These are phyloP conservation scores for Mohoua ochrocephala DNA, from an alignment of 2,113 vertebrate genomes.

Conservation along the genomic window DNA sequence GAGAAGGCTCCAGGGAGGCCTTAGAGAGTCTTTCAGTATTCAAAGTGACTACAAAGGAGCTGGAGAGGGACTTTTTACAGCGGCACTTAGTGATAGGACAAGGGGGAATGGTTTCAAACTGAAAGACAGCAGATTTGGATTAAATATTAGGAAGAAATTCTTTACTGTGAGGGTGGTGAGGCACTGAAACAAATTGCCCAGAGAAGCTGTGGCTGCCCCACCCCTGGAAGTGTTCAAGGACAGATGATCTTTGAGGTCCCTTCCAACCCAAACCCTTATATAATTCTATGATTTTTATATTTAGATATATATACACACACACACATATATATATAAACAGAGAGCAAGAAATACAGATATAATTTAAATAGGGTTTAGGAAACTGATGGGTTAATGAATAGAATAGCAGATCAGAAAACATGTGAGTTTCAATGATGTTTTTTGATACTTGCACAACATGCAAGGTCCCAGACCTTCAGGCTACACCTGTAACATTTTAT, in stretches of 20 bases:
- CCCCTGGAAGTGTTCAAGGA: background rate
- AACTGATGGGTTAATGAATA: background rate
- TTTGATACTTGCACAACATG: background rate
- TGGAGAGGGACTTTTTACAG: background rate
- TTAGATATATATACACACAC: too few relatives aligned
- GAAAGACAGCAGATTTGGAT: background rate
- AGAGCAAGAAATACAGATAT: background rate
- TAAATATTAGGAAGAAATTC: background rate
- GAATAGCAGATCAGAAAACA: background rate
- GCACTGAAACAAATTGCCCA: background rate
- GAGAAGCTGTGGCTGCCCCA: background rate
- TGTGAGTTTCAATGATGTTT: background rate
- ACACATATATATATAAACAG: accelerated
- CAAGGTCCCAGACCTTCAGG: background rate
- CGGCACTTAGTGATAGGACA: background rate
- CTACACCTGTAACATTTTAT: background rate
- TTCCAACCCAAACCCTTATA: background rate
- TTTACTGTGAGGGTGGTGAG: background rate
- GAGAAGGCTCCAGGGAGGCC: background rate
- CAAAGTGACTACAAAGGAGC: background rate
- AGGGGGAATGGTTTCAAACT: background rate
- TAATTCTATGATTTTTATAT: background rate
- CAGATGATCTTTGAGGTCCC: background rate
- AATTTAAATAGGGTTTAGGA: background rate
- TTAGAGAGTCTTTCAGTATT: background rate